Evolutionary conservation across 1,140 invertebrate genomes (phyloP), one percentile per base, ranked within the genome.

Genomic region (Sycobia sp.): DNA sequence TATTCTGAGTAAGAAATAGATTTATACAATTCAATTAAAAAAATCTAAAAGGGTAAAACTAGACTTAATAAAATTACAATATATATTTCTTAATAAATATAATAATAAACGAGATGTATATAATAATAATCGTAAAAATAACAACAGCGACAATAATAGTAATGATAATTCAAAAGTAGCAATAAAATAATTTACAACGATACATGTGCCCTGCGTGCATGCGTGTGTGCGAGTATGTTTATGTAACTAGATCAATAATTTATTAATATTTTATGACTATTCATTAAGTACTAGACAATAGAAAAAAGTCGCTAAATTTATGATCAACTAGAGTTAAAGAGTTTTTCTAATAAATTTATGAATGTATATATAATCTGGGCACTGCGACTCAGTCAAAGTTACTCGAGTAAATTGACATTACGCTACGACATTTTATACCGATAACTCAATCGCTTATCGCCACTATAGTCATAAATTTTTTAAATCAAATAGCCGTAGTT

Each of bases 321-420:
- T 56, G 55, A 63, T 64, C 25, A 69, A 67, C 51, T 69, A 62
- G 47, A 38, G 16, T 58, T 53, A 53, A 50, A 51, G 50, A 62
- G 34, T 63, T 58, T 23, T 67, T 59, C 5, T 59, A 58, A 62
- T 57, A 39, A 63, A 47, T 7, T 64, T 51, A 13, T 9, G 32
- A 34, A 20, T 44, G 20, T 49, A 50, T 59, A 49, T 29, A 54
- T 44, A 60, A 63, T 67, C 29, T 49, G 72, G 71, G 66, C 66
- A 67, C 69, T 70, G 67, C 62, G 59, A 64, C 66, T 69, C 70
- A 70, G 70, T 71, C 70, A 65, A 69, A 71, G 55, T 70, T 71
- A 67, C 47, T 69, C 62, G 22, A 47, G 53, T 70, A 70, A 73
- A 73, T 73, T 73, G 69, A 73, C 72, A 68, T 71, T 65, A 62